Evolutionary conservation across 2,888 invertebrate genomes (phyloP), one percentile per base, ranked within the genome.

Genomic region (Nebria salina): DNA sequence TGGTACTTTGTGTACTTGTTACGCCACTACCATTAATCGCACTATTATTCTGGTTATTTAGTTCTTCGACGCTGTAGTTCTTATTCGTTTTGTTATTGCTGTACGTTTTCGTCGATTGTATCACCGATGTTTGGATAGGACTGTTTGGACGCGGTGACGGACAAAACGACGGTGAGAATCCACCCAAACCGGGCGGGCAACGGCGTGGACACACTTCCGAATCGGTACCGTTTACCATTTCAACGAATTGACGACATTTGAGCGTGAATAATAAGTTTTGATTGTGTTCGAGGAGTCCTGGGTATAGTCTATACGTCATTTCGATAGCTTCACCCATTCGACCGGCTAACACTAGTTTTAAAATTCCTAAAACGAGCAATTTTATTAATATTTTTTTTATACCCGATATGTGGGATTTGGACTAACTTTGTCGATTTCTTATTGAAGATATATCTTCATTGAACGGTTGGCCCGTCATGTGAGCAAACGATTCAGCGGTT

Each of bases 201-300:
- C 89, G 88, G 76, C 87, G 87, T 75, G 88, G 86, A 82, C 88
- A 87, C 76, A 92, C 93, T 89, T 93, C 95, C 72, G 94, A 92
- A 89, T 97, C 97, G 79, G 95, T 94, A 82, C 97, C 97, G 89
- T 96, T 96, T 84, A 99, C 97, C 97, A 98, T 98, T 91, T 99
- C 99, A 65, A 99, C 96, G 90, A 99, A 99, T 91, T 99, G 98
- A 83, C 99, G 94, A 88, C 98, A 98, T 90, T 98, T 98, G 87
- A 99, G 93, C 92, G 96, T 95, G 90, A 99, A 98, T 88, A 97
- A 92, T 86, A 99, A 92, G 89, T 97, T 97, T 85, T 93, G 94
- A 90, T 98, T 96, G 82, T 93, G 92, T 89, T 98, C 97, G 87
- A 99, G 91, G 83, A 99, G 92, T n/a, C 95, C 96, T 3, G 99